Percentiles rank a stretch among this genome's conserved stretches.
Evolutionary conservation across 2,888 invertebrate species (phyloP).

Genomic region (Caenorhabditis sp.): DNA sequence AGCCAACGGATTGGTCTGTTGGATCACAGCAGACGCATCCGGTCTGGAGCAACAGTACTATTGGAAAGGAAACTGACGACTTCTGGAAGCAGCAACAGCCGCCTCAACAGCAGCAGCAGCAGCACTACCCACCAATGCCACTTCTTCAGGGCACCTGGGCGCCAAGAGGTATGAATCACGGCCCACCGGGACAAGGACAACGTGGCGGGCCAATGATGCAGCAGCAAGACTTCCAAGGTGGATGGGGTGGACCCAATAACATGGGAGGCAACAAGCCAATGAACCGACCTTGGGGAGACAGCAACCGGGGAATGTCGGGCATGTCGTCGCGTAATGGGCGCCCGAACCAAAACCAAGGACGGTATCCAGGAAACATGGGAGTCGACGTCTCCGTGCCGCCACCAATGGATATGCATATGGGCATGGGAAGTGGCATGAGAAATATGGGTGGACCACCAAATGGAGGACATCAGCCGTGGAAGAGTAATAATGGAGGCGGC

Average conservation of each 20-base stretch:
- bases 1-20: constrained; percentile 57
- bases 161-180: constrained; percentile 55
- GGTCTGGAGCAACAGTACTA: constrained; percentile 70
- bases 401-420: constrained; percentile 73
- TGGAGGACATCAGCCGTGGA: constrained; percentile 44
- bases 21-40: constrained; percentile 54
- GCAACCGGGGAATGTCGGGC: constrained; percentile 52
- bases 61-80: constrained; percentile 67
- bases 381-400: constrained; percentile 74
- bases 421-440: constrained; percentile 52
- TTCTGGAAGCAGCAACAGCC: constrained; percentile 71
- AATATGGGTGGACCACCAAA: constrained; percentile 44
- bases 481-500: constrained; percentile 13
- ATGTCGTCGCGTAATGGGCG: constrained; percentile 58
- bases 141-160: constrained; percentile 42
- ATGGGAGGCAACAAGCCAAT: constrained; percentile 55
- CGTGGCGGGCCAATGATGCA: constrained; percentile 56
- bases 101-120: constrained; percentile 45
- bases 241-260: constrained; percentile 57
- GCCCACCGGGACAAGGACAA: constrained; percentile 57
- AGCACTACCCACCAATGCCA: constrained; percentile 41
- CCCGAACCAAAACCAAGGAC: constrained; percentile 56
- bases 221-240: constrained; percentile 53
- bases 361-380: constrained; percentile 57
- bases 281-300: constrained; percentile 57